Evolutionary conservation across 2,888 invertebrate species (phyloP).

Genomic region (Acrocyrtus sp.): DNA sequence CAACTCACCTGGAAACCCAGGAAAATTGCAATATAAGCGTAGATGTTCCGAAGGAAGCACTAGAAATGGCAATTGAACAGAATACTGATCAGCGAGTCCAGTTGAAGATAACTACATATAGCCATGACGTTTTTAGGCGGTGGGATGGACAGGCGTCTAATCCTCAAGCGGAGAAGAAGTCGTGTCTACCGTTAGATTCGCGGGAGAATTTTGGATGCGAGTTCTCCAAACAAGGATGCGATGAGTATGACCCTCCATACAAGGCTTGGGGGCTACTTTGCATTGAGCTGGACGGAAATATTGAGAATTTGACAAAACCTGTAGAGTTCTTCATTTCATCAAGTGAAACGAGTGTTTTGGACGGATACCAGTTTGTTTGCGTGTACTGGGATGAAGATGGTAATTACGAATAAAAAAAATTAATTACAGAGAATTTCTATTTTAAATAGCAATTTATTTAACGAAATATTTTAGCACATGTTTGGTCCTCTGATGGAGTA

Average conservation of each 20-base stretch:
- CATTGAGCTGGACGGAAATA: slow-evolving; percentile 44
- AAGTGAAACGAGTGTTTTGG: slow-evolving; percentile 29
- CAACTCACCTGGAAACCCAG: not conserved
- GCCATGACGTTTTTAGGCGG: slow-evolving; percentile 46
- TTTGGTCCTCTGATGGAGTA: slow-evolving; percentile 65
- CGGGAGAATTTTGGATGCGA: too few relatives aligned
- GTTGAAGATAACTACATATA: slow-evolving; percentile 53
- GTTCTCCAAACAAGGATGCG: too few relatives aligned
- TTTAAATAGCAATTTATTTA: not conserved
- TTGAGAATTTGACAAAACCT: slow-evolving; percentile 61
- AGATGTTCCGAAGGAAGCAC: slow-evolving; percentile 41
- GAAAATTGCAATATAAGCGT: slow-evolving; percentile 19
- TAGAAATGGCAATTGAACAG: slow-evolving; percentile 39
- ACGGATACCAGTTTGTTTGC: slow-evolving; percentile 61
- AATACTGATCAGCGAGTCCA: slow-evolving; percentile 15
- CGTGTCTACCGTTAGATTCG: too few relatives aligned
- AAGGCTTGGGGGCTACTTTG: slow-evolving; percentile 44
- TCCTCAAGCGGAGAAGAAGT: too few relatives aligned
- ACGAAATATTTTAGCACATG: slow-evolving; percentile 54
- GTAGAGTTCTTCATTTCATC: slow-evolving; percentile 62
- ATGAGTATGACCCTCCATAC: too few relatives aligned
- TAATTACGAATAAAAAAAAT: not conserved
- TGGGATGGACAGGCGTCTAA: too few relatives aligned
- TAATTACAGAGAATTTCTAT: not conserved
- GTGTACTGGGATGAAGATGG: slow-evolving; percentile 64